Conservation (phyloP, 2,888 invertebrate genomes). For the Meloe dianella region DNA sequence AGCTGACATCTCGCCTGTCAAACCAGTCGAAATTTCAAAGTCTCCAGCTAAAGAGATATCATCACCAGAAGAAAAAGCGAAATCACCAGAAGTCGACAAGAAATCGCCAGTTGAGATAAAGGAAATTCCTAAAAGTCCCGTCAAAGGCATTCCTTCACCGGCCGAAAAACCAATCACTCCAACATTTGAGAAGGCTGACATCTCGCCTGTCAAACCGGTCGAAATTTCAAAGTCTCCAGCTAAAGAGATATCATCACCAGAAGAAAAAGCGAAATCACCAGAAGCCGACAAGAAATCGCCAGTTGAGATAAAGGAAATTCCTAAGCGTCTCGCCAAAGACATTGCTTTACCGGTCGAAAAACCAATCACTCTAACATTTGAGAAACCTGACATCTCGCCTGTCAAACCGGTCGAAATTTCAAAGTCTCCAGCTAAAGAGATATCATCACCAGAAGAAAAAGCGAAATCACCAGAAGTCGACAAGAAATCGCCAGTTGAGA, state of each 20-base stretch:
- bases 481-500: not conserved
- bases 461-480: not conserved
- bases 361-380: too few species aligned
- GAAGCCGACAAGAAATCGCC: not conserved
- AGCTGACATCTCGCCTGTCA: not conserved
- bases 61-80: not conserved
- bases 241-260: too few species aligned
- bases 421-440: too few species aligned
- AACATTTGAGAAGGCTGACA: not conserved
- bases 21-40: not conserved
- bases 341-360: too few species aligned
- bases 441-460: not conserved
- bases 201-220: not conserved
- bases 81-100: not conserved
- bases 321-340: not conserved
- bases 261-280: too few species aligned
- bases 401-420: too few species aligned
- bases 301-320: not conserved
- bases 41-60: not conserved
- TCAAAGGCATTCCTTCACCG: conserved; percentile 20
- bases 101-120: conserved; percentile 9
- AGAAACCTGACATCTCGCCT: too few species aligned
- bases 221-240: too few species aligned
- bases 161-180: conserved; percentile 16
- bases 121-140: not conserved